Evolutionary conservation across 2,888 invertebrate genomes (phyloP).

Genomic region (Deroplatys truncata): DNA sequence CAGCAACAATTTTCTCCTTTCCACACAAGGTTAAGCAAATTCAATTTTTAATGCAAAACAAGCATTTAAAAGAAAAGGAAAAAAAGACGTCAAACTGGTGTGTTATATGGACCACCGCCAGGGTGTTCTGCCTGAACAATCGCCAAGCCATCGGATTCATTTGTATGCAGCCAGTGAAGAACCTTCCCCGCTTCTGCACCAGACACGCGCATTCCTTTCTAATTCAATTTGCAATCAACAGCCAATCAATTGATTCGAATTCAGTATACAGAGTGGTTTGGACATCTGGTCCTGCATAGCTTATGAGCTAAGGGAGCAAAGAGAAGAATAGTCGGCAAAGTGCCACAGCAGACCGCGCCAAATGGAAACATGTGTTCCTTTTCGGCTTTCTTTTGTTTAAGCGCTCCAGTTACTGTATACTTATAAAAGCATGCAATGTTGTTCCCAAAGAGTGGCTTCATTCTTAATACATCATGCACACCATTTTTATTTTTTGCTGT

Average conservation of each 20-base stretch:
- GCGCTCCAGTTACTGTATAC: no score
- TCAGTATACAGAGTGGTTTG: constrained; percentile 41
- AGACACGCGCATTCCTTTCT: constrained; percentile 51
- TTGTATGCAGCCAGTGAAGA: constrained; percentile 37
- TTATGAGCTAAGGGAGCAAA: neutral
- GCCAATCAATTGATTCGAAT: constrained; percentile 55
- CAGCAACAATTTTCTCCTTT: neutral
- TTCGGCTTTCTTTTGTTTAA: neutral
- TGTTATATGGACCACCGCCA: neutral
- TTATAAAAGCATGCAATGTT: no score
- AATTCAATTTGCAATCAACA: constrained; percentile 57
- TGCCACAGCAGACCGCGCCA: neutral
- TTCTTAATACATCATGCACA: no score
- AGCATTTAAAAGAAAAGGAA: neutral
- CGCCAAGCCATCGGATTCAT: constrained; percentile 34
- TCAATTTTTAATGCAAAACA: neutral
- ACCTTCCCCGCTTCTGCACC: constrained; percentile 24
- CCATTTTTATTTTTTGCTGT: no score
- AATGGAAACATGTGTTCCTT: neutral
- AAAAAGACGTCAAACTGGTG: neutral
- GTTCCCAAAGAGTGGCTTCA: no score
- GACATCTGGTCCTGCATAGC: constrained; percentile 3
- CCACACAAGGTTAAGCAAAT: neutral
- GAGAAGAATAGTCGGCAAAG: neutral
- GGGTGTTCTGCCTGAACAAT: constrained; percentile 5